Conservation (phyloP, 2,797 vertebrate genomes). For the Notoglanidium macrostoma region DNA sequence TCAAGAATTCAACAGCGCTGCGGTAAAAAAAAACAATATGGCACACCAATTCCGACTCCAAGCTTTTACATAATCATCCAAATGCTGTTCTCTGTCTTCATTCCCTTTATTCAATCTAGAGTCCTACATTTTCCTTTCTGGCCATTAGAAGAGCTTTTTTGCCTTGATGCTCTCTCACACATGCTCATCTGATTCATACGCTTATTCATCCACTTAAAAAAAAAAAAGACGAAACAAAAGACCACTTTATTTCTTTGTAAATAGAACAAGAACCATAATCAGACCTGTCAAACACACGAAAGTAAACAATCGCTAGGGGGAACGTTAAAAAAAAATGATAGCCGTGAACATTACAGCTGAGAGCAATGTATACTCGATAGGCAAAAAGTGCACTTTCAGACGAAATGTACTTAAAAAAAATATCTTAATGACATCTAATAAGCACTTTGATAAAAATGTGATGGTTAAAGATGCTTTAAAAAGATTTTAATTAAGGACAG, state of each 20-base stretch:
- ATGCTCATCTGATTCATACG: constrained; percentile 27
- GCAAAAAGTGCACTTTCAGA: constrained; percentile 41
- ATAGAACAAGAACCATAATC: constrained; percentile 36
- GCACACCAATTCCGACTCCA: background rate
- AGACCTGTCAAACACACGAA: constrained; percentile 43
- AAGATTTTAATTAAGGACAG: constrained; percentile 29
- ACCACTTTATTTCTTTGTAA: constrained; percentile 31
- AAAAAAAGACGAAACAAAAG: constrained; percentile 32
- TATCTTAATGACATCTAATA: constrained; percentile 48
- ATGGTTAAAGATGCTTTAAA: constrained; percentile 39
- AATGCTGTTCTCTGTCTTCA: background rate
- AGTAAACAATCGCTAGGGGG: constrained; percentile 47
- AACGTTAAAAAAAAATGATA: constrained; percentile 51
- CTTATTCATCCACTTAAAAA: constrained; percentile 41
- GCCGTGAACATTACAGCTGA: constrained; percentile 11
- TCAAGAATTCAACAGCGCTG: background rate
- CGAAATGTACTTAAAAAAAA: constrained; percentile 39
- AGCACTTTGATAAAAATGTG: constrained; percentile 45
- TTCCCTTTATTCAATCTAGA: background rate
- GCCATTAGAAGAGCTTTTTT: background rate
- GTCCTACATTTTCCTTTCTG: constrained; percentile 20
- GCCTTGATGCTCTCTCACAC: constrained; percentile 18
- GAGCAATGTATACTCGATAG: constrained; percentile 41
- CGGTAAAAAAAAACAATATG: background rate
- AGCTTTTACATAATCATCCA: constrained; percentile 2